Evolutionary conservation across 2,888 invertebrate species (phyloP).

Genomic region (Hydrotaea diabolus): DNA sequence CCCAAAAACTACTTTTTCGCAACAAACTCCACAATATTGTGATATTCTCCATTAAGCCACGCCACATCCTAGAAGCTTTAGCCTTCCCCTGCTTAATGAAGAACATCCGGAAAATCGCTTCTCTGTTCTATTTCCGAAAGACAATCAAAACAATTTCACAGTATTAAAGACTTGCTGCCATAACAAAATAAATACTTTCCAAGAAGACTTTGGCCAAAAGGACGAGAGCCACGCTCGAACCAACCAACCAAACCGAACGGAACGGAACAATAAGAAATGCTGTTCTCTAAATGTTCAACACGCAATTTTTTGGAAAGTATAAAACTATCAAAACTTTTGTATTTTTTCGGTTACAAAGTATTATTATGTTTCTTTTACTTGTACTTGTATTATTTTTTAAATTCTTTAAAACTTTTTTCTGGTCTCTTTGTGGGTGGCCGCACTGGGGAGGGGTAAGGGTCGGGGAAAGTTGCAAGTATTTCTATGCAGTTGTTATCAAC

Average conservation of each 20-base stretch:
- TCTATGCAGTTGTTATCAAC: conserved; percentile 52
- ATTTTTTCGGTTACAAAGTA: conserved; percentile 35
- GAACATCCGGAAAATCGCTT: neutral
- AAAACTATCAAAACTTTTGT: conserved; percentile 46
- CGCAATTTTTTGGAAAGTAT: neutral
- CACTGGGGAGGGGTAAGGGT: neutral
- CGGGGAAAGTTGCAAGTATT: conserved; percentile 22
- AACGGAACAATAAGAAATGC: conserved; percentile 5
- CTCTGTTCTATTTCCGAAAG: neutral
- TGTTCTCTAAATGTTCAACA: conserved; percentile 35
- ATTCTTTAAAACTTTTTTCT: conserved; percentile 21
- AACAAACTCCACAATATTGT: neutral
- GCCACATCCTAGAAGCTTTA: neutral
- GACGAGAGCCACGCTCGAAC: neutral
- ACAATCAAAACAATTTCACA: conserved; percentile 2
- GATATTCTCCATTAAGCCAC: neutral
- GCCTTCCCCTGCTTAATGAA: neutral
- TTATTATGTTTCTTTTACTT: conserved; percentile 7
- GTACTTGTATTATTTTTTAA: conserved; percentile 48
- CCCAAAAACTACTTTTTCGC: too few relatives aligned
- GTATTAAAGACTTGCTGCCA: conserved; percentile 5
- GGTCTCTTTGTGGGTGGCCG: neutral
- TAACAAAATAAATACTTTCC: conserved; percentile 13
- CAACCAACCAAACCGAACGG: neutral
- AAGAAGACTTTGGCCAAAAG: neutral